Percentiles rank a stretch among this genome's conserved stretches.
phyloP scores from a whole-genome alignment of 2,797 vertebrate species.

The Macrochelys suwanniensis region DNA sequence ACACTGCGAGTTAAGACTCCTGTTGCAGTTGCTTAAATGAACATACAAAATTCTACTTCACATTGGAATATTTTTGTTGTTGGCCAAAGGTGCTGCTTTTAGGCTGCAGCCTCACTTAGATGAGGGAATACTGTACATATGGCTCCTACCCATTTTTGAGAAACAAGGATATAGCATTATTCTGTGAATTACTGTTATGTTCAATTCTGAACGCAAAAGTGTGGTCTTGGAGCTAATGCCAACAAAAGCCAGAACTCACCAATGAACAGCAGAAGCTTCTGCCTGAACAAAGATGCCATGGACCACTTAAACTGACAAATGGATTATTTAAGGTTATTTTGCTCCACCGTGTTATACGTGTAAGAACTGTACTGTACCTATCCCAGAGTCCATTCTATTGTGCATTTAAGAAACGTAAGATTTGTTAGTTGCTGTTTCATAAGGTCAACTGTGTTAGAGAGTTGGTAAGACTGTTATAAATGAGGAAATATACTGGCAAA shows the following conservation, averaged over 20 bases:
- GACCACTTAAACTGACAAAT: slow-evolving; percentile 28
- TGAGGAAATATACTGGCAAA: slow-evolving; percentile 68
- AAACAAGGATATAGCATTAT: slow-evolving; percentile 10
- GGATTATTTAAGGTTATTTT: slow-evolving; percentile 45
- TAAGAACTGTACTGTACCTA: slow-evolving; percentile 21
- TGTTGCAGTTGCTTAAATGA: slow-evolving; percentile 60
- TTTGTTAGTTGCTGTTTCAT: slow-evolving; percentile 51
- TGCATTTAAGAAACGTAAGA: slow-evolving; percentile 57
- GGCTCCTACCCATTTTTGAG: slow-evolving; percentile 56
- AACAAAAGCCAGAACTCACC: slow-evolving; percentile 34
- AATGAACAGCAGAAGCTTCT: slow-evolving; percentile 45
- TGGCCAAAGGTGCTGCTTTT: slow-evolving; percentile 66
- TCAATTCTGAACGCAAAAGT: background rate
- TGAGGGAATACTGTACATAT: slow-evolving; percentile 51
- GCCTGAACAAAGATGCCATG: background rate
- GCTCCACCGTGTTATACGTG: slow-evolving; percentile 50
- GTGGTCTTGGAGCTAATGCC: slow-evolving; percentile 27
- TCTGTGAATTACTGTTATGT: slow-evolving; percentile 18
- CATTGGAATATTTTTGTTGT: slow-evolving; percentile 58
- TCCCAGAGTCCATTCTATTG: slow-evolving; percentile 15
- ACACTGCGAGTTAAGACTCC: slow-evolving; percentile 64
- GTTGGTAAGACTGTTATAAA: slow-evolving; percentile 62
- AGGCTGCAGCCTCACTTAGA: slow-evolving; percentile 49
- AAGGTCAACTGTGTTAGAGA: slow-evolving; percentile 51
- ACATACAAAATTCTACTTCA: slow-evolving; percentile 53